Evolutionary conservation across 1,140 invertebrate genomes (phyloP).

Genomic region (Patella vulgata): DNA sequence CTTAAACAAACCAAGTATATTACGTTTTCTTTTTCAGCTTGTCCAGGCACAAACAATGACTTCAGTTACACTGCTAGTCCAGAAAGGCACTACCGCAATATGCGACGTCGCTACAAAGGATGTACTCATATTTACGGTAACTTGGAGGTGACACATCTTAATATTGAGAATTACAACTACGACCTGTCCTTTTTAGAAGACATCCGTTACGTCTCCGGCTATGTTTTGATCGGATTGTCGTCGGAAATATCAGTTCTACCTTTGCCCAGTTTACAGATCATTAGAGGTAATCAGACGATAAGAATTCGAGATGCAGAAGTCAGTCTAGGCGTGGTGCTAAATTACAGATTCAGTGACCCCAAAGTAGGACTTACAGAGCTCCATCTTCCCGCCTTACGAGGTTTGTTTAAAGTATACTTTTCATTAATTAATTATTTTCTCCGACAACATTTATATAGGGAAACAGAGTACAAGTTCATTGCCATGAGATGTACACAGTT

Average conservation of each 20-base stretch:
- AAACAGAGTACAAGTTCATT: too few species aligned
- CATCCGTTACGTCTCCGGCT: constrained; percentile 44
- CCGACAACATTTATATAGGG: too few species aligned
- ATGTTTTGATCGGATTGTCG: constrained; percentile 48
- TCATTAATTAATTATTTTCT: too few species aligned
- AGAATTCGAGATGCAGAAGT: constrained; percentile 38
- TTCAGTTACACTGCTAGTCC: constrained; percentile 49
- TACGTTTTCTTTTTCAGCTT: constrained; percentile 40
- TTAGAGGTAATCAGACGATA: constrained; percentile 48
- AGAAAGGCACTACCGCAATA: constrained; percentile 48
- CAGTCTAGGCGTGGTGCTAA: constrained; percentile 47
- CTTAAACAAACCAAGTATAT: too few species aligned
- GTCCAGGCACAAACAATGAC: constrained; percentile 48
- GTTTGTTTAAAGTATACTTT: too few species aligned
- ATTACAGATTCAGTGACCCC: constrained; percentile 28
- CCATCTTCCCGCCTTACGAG: constrained; percentile 44
- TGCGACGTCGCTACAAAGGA: constrained; percentile 85
- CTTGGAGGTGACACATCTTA: constrained; percentile 78
- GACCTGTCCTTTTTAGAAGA: constrained; percentile 48
- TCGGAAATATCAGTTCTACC: constrained; percentile 15
- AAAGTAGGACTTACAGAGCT: constrained; percentile 43
- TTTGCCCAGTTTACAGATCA: constrained; percentile 44
- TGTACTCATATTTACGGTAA: constrained; percentile 99
- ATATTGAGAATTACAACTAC: constrained; percentile 44
- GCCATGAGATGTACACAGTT: too few species aligned